Evolutionary conservation across 2,797 vertebrate species (phyloP).

Genomic region (Bradypus variegatus): DNA sequence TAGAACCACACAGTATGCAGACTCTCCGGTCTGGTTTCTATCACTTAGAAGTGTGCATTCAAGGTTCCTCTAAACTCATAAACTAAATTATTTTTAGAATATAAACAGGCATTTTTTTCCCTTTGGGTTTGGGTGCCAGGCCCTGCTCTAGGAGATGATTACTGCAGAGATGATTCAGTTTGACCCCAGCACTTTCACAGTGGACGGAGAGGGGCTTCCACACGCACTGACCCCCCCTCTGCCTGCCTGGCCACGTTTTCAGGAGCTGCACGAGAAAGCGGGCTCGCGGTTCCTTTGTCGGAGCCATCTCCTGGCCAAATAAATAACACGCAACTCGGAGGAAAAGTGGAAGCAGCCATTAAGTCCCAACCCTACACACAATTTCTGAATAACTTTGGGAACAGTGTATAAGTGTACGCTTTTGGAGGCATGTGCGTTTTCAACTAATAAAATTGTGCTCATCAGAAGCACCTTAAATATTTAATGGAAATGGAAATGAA

Average conservation of each 20-base stretch:
- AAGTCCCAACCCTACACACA: neutral
- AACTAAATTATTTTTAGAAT: no score
- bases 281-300: neutral
- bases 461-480: neutral
- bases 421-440: neutral
- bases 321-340: conserved; percentile 15
- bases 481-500: neutral
- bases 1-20: no score
- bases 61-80: no score
- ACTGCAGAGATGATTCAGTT: no score
- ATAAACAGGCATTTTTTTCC: no score
- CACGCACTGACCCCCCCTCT: conserved; percentile 56
- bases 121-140: no score
- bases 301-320: neutral
- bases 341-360: neutral
- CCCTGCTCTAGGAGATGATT: no score
- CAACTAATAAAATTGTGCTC: neutral
- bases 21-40: no score
- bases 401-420: neutral
- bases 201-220: conserved; percentile 61
- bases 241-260: conserved; percentile 28
- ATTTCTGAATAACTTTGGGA: neutral
- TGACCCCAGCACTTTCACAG: conserved; percentile 49
- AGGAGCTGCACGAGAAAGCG: neutral
- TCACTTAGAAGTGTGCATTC: no score